Conservation (phyloP, 2,113 vertebrate genomes). For the Carassius auratus region DNA sequence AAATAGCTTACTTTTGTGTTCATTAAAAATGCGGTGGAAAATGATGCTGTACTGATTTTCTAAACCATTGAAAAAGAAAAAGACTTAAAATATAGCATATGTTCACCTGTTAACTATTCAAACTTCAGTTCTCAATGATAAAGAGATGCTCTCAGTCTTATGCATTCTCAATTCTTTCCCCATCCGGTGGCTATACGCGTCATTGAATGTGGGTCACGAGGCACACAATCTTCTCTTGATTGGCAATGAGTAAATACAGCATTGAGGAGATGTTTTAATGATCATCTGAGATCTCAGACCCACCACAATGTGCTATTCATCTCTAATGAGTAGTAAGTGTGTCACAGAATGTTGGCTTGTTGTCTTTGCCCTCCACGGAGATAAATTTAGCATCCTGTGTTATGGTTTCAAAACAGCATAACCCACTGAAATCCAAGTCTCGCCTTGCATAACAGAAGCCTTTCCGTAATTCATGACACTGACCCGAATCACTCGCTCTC, state of each 20-base stretch:
- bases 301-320: constrained; percentile 79
- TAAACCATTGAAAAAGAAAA: not conserved
- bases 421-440: constrained; percentile 65
- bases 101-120: not conserved
- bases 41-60: not conserved
- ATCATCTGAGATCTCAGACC: constrained; percentile 67
- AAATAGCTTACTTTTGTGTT: no score
- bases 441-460: constrained; percentile 73
- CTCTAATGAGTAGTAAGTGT: constrained; percentile 81
- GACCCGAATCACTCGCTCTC: constrained; percentile 65
- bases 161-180: constrained; percentile 73
- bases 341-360: constrained; percentile 75
- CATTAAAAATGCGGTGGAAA: no score
- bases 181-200: constrained; percentile 66
- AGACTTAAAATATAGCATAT: not conserved
- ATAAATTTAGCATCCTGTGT: constrained; percentile 75
- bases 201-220: constrained; percentile 76
- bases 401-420: constrained; percentile 70
- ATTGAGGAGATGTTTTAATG: constrained; percentile 77
- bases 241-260: constrained; percentile 77
- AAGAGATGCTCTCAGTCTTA: constrained; percentile 48
- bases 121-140: not conserved
- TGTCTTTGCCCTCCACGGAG: constrained; percentile 63
- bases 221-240: constrained; percentile 77
- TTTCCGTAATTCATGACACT: constrained; percentile 68